Base-by-base conservation (phyloP, 2,888 invertebrate species). In the Athalia rosae region DNA sequence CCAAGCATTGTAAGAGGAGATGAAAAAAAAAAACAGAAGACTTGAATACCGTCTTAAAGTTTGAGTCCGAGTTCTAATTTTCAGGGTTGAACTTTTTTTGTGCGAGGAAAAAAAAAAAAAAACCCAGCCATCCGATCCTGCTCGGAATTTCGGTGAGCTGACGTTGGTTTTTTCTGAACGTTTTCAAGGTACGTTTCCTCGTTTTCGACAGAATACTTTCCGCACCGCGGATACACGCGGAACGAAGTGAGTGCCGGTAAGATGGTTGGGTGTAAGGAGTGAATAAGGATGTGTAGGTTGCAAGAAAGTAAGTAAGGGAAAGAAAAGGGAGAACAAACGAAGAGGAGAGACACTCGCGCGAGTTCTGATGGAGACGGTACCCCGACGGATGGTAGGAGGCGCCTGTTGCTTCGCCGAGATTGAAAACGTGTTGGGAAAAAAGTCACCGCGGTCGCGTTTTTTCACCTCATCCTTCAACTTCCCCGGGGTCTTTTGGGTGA, bases 361-460 rank as follows among this genome's bases (percentile, higher is more conserved):
- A 85, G 84, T 85, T 86, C 83, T 83, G 85, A 87, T 84, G 82
- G 84, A 85, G 84, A 82, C 79, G 82, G 82, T 78, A 80, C 82
- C 61, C 79, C 80, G 62, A 28, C 28, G 28, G 28, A n/a, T n/a
- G n/a, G 28, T 28, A 28, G 28, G 28, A 28, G 28, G 81, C 78
- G 87, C 87, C 87, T 85, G 86, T 85, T 85, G 86, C 87, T 80
- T 83, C 81, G 56, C 77, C 78, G 76, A 80, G 74, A 74, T 74
- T 74, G 74, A 74, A 74, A 74, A 74, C 74, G 74, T 74, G 74
- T 74, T 74, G 74, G 28, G 62, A 61, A 74, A 62, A 62, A 62
- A 74, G 61, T 61, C 74, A 11, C 28, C 13, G 58, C 13, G 59
- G 45, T 48, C n/a, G 6, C 41, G 50, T 50, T 3, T 50, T 3